Evolutionary conservation across 2,888 invertebrate genomes (phyloP).

Genomic region (Gisinianus flammeolus): DNA sequence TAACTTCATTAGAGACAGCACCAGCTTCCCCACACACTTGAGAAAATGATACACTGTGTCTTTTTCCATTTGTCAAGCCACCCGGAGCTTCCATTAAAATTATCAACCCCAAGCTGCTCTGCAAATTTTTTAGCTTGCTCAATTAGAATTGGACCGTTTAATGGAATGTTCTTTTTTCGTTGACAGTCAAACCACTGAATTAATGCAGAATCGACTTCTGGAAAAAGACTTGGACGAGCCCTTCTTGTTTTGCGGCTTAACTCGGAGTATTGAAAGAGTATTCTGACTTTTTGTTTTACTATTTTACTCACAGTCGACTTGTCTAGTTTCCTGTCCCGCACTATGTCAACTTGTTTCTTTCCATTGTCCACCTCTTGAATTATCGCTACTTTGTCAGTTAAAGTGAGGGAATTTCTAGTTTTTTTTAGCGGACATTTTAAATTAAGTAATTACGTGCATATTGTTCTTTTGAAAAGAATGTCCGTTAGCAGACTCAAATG

Average conservation of each 20-base stretch:
- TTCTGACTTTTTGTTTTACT: background rate
- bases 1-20: background rate
- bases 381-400: background rate
- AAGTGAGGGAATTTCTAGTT: background rate
- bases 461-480: no score
- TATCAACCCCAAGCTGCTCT: background rate
- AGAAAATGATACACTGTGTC: background rate
- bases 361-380: constrained; percentile 2
- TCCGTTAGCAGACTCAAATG: no score
- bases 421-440: no score
- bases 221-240: background rate
- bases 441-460: no score
- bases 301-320: background rate
- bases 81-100: background rate
- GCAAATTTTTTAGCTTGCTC: constrained; percentile 12
- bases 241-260: background rate
- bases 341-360: background rate
- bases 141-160: constrained; percentile 7
- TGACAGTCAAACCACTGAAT: constrained; percentile 9
- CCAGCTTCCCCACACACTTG: constrained; percentile 1
- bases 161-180: background rate
- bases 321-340: background rate
- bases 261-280: background rate
- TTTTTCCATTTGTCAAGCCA: constrained; percentile 17
- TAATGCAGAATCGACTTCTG: background rate